Percentiles rank a stretch among this genome's conserved stretches.
phyloP scores from a whole-genome alignment of 2,888 invertebrate genomes.

The Bhutanitis thaidina region DNA sequence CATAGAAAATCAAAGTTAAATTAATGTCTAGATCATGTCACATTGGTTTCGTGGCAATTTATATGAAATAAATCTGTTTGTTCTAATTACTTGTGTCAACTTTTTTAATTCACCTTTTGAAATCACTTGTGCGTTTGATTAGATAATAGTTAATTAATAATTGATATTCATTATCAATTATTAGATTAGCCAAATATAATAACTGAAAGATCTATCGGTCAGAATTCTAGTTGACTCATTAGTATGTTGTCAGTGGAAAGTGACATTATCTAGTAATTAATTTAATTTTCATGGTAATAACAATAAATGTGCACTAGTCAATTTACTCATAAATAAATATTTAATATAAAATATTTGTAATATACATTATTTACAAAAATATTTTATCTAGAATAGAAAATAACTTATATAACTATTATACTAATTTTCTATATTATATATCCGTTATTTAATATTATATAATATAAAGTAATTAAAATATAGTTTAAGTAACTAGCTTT shows the following conservation, averaged over 20 bases:
- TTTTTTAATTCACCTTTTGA: conserved; percentile 65
- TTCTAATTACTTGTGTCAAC: conserved; percentile 67
- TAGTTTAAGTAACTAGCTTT: conserved; percentile 67
- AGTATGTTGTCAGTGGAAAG: conserved; percentile 56
- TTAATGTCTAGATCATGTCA: conserved; percentile 81
- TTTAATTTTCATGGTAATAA: conserved; percentile 63
- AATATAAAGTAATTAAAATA: conserved; percentile 30
- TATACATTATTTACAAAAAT: conserved; percentile 48
- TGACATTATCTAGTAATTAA: conserved; percentile 79
- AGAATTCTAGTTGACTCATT: conserved; percentile 62
- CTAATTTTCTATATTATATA: conserved; percentile 28
- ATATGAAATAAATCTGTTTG: conserved; percentile 79
- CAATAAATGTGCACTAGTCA: conserved; percentile 75
- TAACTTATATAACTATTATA: conserved; percentile 24
- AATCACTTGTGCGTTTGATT: conserved; percentile 63
- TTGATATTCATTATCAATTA: too few relatives aligned
- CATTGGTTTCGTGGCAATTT: conserved; percentile 78
- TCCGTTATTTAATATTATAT: conserved; percentile 27
- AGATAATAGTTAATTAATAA: too few relatives aligned
- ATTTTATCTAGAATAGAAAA: background rate
- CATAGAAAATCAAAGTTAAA: conserved; percentile 72
- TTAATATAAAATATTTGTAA: too few relatives aligned
- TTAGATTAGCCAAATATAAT: conserved; percentile 14
- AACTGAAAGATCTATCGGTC: conserved; percentile 49
- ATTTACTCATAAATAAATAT: conserved; percentile 64